Base-by-base conservation (phyloP, 2,797 vertebrate genomes). In the Paguma larvata region DNA sequence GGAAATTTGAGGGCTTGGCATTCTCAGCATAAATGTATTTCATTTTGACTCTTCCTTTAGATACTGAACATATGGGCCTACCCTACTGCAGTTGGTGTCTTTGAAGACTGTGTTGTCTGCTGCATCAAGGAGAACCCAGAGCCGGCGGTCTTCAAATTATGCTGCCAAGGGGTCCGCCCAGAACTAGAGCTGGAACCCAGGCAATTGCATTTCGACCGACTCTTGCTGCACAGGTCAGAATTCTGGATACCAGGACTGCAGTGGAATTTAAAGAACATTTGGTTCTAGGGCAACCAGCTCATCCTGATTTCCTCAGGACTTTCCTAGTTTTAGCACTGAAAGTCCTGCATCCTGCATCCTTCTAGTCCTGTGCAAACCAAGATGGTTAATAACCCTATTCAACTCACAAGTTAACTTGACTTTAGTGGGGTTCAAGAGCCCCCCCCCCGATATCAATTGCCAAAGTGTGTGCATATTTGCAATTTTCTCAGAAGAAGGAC, bases 1-100 rank as follows among this genome's bases (percentile, higher is more conserved):
- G 79, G 51, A 73, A 56, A 62, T 34, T 0, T 23, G 38, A 86
- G 75, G 30, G 46, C 44, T 44, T 38, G 6, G 41, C 19, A 19
- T 73, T 34, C 34, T 91, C 5, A 0, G 4, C 34, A 0, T 73
- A 68, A 97, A 84, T 13, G 6, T 59, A 32, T 75, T 93, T 83
- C 84, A 18, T 94, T 75, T 94, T 44, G 44, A 84, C 0, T 85
- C 85, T 3, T 68, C 32, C 32, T 3, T 44, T 91, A 99, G 99
- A 97, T 98, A 63, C 97, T 99, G 98, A 99, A 75, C 0, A 30
- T 99, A 32, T 99, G 99, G 99, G 99, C 99, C 0, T 99, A 99
- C 89, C 99, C 99, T 34, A 99, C 99, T 11, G 98, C 98, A 38
- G 80, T 96, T 1, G 99, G 99, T 7, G 84, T 99, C n/a, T 84